Conservation (phyloP, 1,140 invertebrate species). For the Coelopa frigida region DNA sequence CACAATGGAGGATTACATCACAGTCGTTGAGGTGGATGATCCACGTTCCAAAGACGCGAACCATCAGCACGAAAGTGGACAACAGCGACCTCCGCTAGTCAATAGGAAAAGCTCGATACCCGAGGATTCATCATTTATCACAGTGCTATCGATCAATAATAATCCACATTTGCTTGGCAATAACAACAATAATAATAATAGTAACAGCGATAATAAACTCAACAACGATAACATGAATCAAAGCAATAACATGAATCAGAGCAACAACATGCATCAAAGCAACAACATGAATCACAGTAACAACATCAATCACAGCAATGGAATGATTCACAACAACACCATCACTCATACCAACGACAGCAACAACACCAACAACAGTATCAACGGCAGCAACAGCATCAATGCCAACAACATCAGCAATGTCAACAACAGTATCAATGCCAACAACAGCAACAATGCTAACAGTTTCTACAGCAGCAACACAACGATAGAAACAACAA, state of each 20-base stretch:
- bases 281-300: conserved; percentile 1
- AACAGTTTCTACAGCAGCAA: background rate
- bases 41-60: conserved; percentile 40
- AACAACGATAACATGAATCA: no score
- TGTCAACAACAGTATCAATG: background rate
- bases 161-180: conserved; percentile 25
- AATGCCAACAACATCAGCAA: background rate
- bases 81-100: conserved; percentile 49
- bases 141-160: conserved; percentile 37
- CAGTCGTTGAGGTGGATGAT: conserved; percentile 60
- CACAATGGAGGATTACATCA: conserved; percentile 52
- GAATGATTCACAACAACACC: conserved; percentile 9
- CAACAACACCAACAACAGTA: background rate
- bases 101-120: conserved; percentile 38
- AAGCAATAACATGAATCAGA: no score
- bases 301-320: background rate
- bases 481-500: background rate
- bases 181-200: conserved; percentile 18
- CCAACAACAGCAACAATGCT: conserved; percentile 7
- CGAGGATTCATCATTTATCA: conserved; percentile 39
- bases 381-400: background rate
- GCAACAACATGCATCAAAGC: conserved; percentile 1
- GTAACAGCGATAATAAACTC: background rate
- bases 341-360: background rate
- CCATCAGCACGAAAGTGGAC: conserved; percentile 31